phyloP scores from a whole-genome alignment of 2,113 vertebrate genomes.

The Poeciliopsis retropinna region DNA sequence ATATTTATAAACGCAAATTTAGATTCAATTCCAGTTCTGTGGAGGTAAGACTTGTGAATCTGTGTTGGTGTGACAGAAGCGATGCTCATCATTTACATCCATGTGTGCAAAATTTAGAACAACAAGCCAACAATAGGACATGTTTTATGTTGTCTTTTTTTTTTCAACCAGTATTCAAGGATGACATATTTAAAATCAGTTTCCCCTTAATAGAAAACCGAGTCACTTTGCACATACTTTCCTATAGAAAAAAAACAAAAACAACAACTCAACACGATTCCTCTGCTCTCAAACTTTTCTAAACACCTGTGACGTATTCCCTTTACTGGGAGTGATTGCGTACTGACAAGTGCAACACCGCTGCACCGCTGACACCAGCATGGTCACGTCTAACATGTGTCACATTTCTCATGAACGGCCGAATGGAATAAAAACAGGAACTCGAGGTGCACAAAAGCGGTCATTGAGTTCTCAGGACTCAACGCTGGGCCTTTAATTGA shows the following conservation, averaged over 20 bases:
- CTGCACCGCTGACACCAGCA: constrained; percentile 18
- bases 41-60: not conserved
- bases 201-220: not conserved
- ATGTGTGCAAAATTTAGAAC: not conserved
- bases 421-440: constrained; percentile 36
- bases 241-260: too few relatives aligned
- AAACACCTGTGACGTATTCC: not conserved
- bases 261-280: too few relatives aligned
- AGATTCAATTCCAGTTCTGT: not conserved
- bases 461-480: constrained; percentile 35
- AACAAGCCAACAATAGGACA: not conserved
- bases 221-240: not conserved
- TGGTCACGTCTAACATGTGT: constrained; percentile 3
- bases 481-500: constrained; percentile 29
- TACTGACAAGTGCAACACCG: not conserved
- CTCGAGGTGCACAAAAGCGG: constrained; percentile 24
- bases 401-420: constrained; percentile 9
- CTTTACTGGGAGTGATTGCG: constrained; percentile 3
- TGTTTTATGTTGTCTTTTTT: not conserved
- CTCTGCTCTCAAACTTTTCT: not conserved
- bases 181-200: not conserved
- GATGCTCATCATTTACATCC: not conserved
- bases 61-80: not conserved
- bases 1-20: not conserved
- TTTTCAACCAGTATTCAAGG: not conserved